A percentile compares a stretch with the other conserved stretches of the same genome.
Conservation (phyloP, 2,113 vertebrate species). For the Nyctibius bracteatus region DNA sequence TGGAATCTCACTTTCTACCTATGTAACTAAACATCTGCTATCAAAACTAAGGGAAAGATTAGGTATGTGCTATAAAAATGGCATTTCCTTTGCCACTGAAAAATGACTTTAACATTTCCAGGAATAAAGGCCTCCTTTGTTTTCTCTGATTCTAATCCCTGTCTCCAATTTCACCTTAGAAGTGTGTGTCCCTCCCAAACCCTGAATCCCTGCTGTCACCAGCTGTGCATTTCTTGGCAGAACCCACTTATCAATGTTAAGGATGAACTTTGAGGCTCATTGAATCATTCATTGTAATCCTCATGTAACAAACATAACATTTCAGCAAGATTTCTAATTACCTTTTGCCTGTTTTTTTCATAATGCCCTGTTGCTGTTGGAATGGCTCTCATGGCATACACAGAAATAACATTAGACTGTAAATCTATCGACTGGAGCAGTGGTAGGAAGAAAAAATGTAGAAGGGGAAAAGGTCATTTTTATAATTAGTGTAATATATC, state of each 20-base stretch:
- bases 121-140: conserved; percentile 58
- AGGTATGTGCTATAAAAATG: conserved; percentile 51
- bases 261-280: conserved; percentile 30
- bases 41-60: conserved; percentile 31
- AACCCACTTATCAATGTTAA: conserved; percentile 49
- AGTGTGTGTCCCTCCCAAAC: conserved; percentile 23
- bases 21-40: conserved; percentile 19
- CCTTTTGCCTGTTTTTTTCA: conserved; percentile 15
- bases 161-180: conserved; percentile 50
- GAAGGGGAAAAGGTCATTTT: conserved; percentile 12
- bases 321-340: conserved; percentile 63
- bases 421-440: conserved; percentile 7
- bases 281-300: conserved; percentile 48
- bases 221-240: conserved; percentile 30
- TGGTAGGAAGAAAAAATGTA: neutral
- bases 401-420: conserved; percentile 12
- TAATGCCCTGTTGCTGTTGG: conserved; percentile 21
- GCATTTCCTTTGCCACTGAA: conserved; percentile 65
- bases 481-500: conserved; percentile 45
- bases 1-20: neutral
- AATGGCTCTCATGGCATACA: conserved; percentile 11
- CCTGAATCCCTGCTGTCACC: conserved; percentile 43
- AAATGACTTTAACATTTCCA: conserved; percentile 63
- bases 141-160: neutral
- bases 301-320: conserved; percentile 52